phyloP scores from a whole-genome alignment of 2,888 invertebrate genomes.

The Aromia moschata region DNA sequence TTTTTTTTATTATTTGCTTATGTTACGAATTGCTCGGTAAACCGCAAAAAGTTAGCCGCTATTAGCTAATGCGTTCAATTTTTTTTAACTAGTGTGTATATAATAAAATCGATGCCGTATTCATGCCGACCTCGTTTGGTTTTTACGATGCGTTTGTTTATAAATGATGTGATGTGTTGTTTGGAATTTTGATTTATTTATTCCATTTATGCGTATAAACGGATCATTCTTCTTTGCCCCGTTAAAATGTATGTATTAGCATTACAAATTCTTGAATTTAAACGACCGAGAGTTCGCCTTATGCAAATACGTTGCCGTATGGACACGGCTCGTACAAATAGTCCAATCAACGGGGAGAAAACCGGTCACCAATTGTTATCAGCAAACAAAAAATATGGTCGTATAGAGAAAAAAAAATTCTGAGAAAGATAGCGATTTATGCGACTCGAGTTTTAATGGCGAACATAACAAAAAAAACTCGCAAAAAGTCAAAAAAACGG shows the following conservation, averaged over 20 bases:
- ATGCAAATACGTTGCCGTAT: no score
- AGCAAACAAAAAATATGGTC: no score
- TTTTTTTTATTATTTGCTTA: no score
- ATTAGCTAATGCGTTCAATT: background rate
- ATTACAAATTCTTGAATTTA: slow-evolving; percentile 13
- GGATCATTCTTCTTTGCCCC: background rate
- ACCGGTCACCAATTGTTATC: no score
- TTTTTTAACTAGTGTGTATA: background rate
- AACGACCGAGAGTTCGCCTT: background rate
- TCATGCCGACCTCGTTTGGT: background rate
- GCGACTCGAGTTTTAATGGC: no score
- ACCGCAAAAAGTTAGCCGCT: background rate
- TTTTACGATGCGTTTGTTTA: background rate
- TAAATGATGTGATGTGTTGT: no score
- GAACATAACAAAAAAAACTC: no score
- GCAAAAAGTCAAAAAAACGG: no score
- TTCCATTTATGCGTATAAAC: slow-evolving; percentile 12
- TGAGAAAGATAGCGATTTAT: no score
- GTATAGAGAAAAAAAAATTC: no score
- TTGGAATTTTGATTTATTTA: slow-evolving; percentile 12
- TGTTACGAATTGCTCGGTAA: no score
- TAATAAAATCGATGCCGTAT: slow-evolving; percentile 3
- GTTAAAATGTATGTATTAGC: background rate
- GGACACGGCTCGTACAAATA: background rate
- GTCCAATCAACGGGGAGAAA: no score